phyloP scores from a whole-genome alignment of 2,888 invertebrate species.

The Listrodromus nycthemerus region DNA sequence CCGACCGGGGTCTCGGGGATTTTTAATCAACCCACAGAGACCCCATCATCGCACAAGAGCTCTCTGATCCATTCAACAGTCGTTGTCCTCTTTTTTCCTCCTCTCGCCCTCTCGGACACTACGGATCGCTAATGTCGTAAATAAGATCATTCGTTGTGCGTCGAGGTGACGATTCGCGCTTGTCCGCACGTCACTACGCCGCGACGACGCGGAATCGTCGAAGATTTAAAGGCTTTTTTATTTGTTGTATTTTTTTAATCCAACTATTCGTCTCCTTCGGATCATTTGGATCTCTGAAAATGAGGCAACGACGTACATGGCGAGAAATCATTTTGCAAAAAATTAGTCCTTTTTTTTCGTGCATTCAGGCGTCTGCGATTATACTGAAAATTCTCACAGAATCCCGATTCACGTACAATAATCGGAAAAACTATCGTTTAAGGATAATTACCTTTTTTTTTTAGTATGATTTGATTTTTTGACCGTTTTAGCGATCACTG shows the following conservation, averaged over 20 bases:
- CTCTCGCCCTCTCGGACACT: slow-evolving; percentile 29
- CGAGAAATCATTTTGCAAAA: too few species aligned
- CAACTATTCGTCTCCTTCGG: neutral
- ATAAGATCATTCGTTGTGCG: slow-evolving; percentile 34
- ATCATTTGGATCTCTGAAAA: neutral
- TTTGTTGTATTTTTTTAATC: neutral
- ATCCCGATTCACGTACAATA: too few species aligned
- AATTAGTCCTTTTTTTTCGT: too few species aligned
- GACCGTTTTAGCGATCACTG: too few species aligned
- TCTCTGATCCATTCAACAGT: slow-evolving; percentile 58
- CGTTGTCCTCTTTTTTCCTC: slow-evolving; percentile 50
- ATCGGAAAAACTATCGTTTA: too few species aligned
- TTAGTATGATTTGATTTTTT: too few species aligned
- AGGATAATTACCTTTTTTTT: too few species aligned
- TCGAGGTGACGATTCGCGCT: slow-evolving; percentile 10
- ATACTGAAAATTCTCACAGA: too few species aligned
- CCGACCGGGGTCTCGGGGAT: slow-evolving; percentile 67
- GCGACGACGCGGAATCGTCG: neutral
- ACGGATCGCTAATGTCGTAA: slow-evolving; percentile 34
- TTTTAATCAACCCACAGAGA: slow-evolving; percentile 74
- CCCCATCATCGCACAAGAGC: slow-evolving; percentile 52
- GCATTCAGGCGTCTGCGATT: too few species aligned
- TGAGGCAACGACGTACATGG: too few species aligned
- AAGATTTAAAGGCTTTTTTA: neutral
- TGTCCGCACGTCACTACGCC: neutral